Percentiles rank a stretch among this genome's conserved stretches.
phyloP scores from a whole-genome alignment of 2,797 vertebrate species.

The Cyclopterus lumpus region DNA sequence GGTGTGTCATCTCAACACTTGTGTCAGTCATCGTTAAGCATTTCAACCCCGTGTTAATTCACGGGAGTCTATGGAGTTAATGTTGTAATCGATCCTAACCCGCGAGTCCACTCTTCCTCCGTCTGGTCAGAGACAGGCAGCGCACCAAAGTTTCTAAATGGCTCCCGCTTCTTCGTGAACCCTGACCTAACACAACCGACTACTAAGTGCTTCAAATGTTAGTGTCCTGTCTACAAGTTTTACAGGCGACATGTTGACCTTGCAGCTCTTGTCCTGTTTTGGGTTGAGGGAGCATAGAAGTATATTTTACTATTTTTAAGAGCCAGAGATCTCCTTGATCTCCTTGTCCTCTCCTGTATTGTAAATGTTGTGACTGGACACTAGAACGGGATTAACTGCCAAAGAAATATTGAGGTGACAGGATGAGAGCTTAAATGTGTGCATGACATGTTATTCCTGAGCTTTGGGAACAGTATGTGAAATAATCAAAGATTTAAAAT shows the following conservation, averaged over 20 bases:
- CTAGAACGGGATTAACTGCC: neutral
- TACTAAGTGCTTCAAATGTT: slow-evolving; percentile 56
- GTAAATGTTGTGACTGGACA: neutral
- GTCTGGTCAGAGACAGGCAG: slow-evolving; percentile 79
- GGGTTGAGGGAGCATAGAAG: slow-evolving; percentile 12
- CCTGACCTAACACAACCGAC: slow-evolving; percentile 66
- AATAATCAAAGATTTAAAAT: neutral
- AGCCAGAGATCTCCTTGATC: slow-evolving; percentile 10
- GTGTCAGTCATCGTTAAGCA: slow-evolving; percentile 73
- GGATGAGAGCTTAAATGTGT: neutral
- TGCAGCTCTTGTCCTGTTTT: slow-evolving; percentile 31
- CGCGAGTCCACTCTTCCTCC: slow-evolving; percentile 65
- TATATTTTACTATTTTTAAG: slow-evolving; percentile 36
- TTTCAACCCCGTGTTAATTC: slow-evolving; percentile 71
- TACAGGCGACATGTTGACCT: slow-evolving; percentile 30
- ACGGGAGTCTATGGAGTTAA: slow-evolving; percentile 67
- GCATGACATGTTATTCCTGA: neutral
- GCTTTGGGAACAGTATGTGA: neutral
- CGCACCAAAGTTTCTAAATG: slow-evolving; percentile 75
- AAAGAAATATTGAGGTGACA: slow-evolving; percentile 8
- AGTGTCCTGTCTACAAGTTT: slow-evolving; percentile 49
- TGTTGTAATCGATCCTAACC: slow-evolving; percentile 76
- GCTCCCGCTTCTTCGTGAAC: slow-evolving; percentile 62
- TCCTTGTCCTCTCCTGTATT: neutral
- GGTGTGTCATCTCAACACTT: slow-evolving; percentile 69